phyloP scores from a whole-genome alignment of 1,140 invertebrate species.

The Rhopalosiphum padi region DNA sequence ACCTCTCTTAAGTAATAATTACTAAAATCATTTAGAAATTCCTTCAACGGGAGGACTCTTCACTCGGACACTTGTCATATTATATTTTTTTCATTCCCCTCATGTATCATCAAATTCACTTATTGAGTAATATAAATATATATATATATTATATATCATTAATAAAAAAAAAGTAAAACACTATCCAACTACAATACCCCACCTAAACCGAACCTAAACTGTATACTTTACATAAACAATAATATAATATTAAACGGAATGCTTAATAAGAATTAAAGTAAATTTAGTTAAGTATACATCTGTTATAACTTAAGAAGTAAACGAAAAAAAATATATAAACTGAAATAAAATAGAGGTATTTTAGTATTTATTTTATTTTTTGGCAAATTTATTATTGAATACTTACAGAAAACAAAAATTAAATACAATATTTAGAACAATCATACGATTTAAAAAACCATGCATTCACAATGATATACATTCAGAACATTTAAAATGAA shows the following conservation, averaged over 20 bases:
- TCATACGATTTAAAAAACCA: not conserved
- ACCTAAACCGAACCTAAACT: not conserved
- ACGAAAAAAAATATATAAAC: not conserved
- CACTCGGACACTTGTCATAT: too few species aligned
- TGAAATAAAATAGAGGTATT: not conserved
- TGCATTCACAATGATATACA: too few species aligned
- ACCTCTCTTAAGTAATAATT: too few species aligned
- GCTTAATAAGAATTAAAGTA: not conserved
- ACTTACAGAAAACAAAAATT: not conserved
- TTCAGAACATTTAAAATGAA: too few species aligned
- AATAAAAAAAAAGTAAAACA: not conserved
- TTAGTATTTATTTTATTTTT: not conserved
- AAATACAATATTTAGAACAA: not conserved
- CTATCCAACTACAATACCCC: fast-evolving
- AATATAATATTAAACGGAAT: not conserved
- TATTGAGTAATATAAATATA: too few species aligned
- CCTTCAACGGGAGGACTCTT: too few species aligned
- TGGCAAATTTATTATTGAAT: not conserved
- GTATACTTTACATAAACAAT: not conserved
- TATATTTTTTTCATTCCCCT: too few species aligned
- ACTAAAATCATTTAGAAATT: too few species aligned
- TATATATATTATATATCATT: too few species aligned
- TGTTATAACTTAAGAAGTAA: not conserved
- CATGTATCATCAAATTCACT: too few species aligned
- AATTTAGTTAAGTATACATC: not conserved